phyloP scores from a whole-genome alignment of 1,140 invertebrate species.

The Neuroterus valhalla region DNA sequence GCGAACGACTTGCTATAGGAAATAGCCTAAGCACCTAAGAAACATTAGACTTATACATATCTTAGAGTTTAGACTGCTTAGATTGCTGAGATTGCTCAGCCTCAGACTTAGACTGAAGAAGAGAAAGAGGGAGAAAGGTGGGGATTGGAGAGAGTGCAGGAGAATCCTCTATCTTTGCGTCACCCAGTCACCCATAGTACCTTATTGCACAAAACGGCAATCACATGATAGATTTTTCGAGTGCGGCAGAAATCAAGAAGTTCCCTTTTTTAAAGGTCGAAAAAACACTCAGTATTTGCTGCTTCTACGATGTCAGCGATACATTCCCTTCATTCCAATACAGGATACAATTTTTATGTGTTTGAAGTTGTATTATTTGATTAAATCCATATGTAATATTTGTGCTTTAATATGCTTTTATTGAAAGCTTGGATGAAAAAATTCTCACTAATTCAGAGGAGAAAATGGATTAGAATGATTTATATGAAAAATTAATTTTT shows the following conservation, averaged over 20 bases:
- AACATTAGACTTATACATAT: conserved; percentile 21
- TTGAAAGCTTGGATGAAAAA: no score
- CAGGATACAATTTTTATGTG: no score
- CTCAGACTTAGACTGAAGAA: background rate
- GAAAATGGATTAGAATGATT: no score
- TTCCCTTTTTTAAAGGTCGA: background rate
- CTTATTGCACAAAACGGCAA: background rate
- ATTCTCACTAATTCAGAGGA: no score
- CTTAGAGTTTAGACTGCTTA: background rate
- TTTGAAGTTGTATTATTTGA: no score
- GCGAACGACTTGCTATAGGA: conserved; percentile 62
- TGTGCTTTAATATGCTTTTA: no score
- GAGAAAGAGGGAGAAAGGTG: conserved; percentile 4
- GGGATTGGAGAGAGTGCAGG: conserved; percentile 21
- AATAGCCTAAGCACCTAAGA: conserved; percentile 36
- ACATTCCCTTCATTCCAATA: no score
- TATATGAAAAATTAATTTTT: no score
- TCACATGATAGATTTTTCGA: background rate
- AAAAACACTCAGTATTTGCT: no score
- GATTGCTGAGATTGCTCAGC: no score
- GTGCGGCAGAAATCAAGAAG: background rate
- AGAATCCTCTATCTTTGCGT: conserved; percentile 15
- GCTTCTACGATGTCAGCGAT: no score
- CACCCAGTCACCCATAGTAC: background rate
- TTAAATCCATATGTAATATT: no score